Evolutionary conservation across 2,113 vertebrate species (phyloP).

Genomic region (Myotis lucifugus): DNA sequence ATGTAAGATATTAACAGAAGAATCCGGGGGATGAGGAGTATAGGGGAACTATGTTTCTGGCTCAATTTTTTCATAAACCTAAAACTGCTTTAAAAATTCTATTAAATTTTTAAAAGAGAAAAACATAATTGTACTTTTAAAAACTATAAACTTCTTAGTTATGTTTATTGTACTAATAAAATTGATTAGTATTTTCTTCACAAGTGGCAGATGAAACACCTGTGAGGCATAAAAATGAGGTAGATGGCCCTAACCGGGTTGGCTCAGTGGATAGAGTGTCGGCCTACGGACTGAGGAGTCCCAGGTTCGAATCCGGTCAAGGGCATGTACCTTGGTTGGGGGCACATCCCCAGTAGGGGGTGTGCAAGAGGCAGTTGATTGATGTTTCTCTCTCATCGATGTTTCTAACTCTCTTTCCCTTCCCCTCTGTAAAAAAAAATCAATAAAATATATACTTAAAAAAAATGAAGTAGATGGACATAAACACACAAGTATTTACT

Average conservation of each 20-base stretch:
- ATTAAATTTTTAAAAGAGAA: constrained; percentile 1
- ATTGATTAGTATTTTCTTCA: background rate
- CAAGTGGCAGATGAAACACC: background rate
- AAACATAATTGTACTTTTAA: background rate
- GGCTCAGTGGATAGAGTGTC: no score
- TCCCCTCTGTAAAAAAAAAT: no score
- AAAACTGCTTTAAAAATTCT: background rate
- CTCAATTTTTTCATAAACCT: background rate
- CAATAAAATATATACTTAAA: no score
- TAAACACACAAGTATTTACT: background rate
- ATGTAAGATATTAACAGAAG: background rate
- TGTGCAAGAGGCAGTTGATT: no score
- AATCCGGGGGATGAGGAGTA: fast-evolving
- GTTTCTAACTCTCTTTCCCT: no score
- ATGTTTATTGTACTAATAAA: background rate
- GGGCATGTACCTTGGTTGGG: no score
- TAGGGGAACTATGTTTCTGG: background rate
- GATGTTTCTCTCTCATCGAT: no score
- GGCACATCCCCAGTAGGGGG: no score
- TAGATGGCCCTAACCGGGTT: background rate
- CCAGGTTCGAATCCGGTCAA: no score
- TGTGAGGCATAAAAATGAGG: background rate
- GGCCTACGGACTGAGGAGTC: no score
- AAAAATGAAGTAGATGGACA: background rate
- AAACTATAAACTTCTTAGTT: background rate